Percentiles rank a stretch among this genome's conserved stretches.
These are phyloP conservation scores for Ptyas mucosa DNA, from an alignment of 2,113 vertebrate species.

Conservation along the genomic window DNA sequence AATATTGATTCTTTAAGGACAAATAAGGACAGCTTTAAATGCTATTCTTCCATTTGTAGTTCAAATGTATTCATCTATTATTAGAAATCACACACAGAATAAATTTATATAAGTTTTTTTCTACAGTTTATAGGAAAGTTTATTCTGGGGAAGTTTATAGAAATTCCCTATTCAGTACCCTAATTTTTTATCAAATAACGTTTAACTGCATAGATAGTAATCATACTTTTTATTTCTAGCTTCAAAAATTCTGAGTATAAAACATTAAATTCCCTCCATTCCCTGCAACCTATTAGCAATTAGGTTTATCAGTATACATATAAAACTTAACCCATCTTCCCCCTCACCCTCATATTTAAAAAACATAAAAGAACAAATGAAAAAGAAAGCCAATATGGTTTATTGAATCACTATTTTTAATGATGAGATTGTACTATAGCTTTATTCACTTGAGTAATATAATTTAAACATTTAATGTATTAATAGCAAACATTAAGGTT, in stretches of 20 bases:
- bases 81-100: neutral
- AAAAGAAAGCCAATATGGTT: neutral
- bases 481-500: conserved; percentile 28
- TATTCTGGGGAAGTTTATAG: neutral
- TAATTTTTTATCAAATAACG: neutral
- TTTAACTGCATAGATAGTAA: neutral
- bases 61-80: neutral
- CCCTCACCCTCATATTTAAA: neutral
- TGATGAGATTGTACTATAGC: neutral
- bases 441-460: neutral
- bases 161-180: neutral
- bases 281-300: neutral
- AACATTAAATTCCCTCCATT: neutral
- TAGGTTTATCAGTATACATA: neutral
- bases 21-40: neutral
- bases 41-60: neutral
- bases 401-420: neutral
- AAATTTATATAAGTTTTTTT: neutral
- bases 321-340: neutral
- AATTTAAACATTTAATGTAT: neutral
- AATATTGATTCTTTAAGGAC: neutral
- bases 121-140: neutral
- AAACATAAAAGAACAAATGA: neutral
- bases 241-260: neutral
- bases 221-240: neutral